A percentile compares a stretch with the other conserved stretches of the same genome.
phyloP scores from a whole-genome alignment of 2,888 invertebrate genomes.

The Pardosa pseudoannulata region DNA sequence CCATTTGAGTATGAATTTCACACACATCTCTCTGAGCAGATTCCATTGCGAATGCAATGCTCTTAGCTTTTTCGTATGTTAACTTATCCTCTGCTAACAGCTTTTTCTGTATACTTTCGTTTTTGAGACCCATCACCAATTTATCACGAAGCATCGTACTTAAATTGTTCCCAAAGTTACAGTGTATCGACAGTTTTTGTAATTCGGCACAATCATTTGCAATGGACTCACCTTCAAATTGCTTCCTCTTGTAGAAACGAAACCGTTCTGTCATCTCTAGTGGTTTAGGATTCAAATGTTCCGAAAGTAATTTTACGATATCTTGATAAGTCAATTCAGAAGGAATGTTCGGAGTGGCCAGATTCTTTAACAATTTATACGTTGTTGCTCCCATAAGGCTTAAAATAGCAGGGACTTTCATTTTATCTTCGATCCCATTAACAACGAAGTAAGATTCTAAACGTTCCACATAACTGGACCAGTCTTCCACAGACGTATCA shows the following conservation, averaged over 20 bases:
- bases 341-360: constrained; percentile 50
- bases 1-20: constrained; percentile 49
- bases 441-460: constrained; percentile 54
- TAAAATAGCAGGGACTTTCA: constrained; percentile 50
- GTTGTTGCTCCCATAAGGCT: constrained; percentile 51
- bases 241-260: constrained; percentile 50
- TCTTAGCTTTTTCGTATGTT: constrained; percentile 48
- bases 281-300: constrained; percentile 55
- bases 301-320: constrained; percentile 54
- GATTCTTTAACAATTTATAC: constrained; percentile 50
- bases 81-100: constrained; percentile 52
- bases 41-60: constrained; percentile 50
- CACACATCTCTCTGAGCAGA: constrained; percentile 48
- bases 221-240: constrained; percentile 53
- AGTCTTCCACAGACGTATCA: constrained; percentile 56
- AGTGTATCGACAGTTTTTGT: constrained; percentile 51
- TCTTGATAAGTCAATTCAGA: constrained; percentile 49
- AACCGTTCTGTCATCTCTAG: constrained; percentile 54
- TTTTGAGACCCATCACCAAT: constrained; percentile 51
- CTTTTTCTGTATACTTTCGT: constrained; percentile 52
- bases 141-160: constrained; percentile 52
- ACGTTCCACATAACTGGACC: constrained; percentile 51
- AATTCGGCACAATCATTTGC: constrained; percentile 47
- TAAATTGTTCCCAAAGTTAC: constrained; percentile 52
- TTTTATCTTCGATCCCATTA: constrained; percentile 49